Evolutionary conservation across 1,140 invertebrate species (phyloP).

Genomic region (Planococcus citri): DNA sequence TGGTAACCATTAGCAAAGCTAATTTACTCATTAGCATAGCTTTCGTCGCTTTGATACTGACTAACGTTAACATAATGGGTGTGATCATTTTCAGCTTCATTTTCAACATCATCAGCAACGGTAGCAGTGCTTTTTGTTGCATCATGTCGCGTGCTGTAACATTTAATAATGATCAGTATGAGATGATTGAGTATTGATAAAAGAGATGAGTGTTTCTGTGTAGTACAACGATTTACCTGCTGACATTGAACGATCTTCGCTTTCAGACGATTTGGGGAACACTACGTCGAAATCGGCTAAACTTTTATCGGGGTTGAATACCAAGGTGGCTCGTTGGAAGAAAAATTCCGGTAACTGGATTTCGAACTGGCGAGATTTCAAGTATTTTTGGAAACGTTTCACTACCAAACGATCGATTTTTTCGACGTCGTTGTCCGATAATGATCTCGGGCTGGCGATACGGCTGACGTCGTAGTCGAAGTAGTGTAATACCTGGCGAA

Average conservation of each 20-base stretch:
- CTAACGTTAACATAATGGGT: constrained; percentile 62
- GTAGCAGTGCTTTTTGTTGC: constrained; percentile 69
- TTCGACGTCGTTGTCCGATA: constrained; percentile 8
- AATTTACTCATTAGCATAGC: constrained; percentile 69
- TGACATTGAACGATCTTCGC: constrained; percentile 24
- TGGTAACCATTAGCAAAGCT: constrained; percentile 60
- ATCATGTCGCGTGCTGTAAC: constrained; percentile 43
- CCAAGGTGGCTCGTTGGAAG: constrained; percentile 35
- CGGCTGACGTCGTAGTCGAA: constrained; percentile 41
- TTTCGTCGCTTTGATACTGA: constrained; percentile 67
- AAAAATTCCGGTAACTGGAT: constrained; percentile 44
- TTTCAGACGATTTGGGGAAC: constrained; percentile 35
- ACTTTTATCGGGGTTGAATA: constrained; percentile 36
- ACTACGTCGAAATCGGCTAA: constrained; percentile 44
- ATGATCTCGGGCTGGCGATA: not conserved
- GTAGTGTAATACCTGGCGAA: not conserved
- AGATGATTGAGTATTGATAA: not conserved
- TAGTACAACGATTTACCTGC: constrained; percentile 26
- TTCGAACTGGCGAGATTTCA: constrained; percentile 55
- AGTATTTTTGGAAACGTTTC: constrained; percentile 50
- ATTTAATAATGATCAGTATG: not conserved
- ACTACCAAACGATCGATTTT: constrained; percentile 35
- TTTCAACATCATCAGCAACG: constrained; percentile 61
- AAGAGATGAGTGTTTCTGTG: too few species aligned
- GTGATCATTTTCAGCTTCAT: constrained; percentile 69